Percentiles rank a stretch among this genome's conserved stretches.
phyloP scores from a whole-genome alignment of 2,113 vertebrate genomes.

The Columba janthina region DNA sequence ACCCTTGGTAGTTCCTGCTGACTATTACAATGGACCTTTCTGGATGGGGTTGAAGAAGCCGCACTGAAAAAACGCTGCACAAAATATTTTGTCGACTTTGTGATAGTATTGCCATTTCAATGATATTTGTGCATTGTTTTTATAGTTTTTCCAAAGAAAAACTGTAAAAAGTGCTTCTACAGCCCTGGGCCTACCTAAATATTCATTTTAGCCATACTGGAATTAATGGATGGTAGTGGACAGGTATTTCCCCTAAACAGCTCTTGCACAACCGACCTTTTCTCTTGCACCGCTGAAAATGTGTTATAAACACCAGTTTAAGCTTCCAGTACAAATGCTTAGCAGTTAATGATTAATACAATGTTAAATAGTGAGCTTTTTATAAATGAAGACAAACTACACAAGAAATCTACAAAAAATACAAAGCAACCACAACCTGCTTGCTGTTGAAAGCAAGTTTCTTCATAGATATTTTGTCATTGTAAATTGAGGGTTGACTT shows the following conservation, averaged over 20 bases:
- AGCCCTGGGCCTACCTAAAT: neutral
- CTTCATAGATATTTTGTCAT: neutral
- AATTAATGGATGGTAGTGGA: neutral
- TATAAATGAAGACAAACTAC: neutral
- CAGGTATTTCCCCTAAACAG: neutral
- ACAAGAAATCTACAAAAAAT: neutral
- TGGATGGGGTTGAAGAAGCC: neutral
- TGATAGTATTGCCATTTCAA: neutral
- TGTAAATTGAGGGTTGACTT: neutral
- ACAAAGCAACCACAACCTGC: neutral
- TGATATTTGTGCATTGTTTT: accelerated
- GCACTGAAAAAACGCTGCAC: neutral
- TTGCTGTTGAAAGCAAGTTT: neutral
- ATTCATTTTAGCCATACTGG: neutral
- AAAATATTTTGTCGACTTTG: neutral
- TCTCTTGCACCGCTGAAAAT: neutral
- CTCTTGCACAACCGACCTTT: neutral
- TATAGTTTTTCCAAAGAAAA: neutral
- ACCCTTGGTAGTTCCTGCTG: neutral
- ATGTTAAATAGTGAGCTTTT: neutral
- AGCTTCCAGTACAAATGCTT: neutral
- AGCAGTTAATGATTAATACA: neutral
- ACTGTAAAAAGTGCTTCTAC: neutral
- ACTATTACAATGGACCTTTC: neutral
- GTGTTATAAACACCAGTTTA: neutral